Evolutionary conservation across 2,113 vertebrate species (phyloP).

Genomic region (Ophiodon elongatus): DNA sequence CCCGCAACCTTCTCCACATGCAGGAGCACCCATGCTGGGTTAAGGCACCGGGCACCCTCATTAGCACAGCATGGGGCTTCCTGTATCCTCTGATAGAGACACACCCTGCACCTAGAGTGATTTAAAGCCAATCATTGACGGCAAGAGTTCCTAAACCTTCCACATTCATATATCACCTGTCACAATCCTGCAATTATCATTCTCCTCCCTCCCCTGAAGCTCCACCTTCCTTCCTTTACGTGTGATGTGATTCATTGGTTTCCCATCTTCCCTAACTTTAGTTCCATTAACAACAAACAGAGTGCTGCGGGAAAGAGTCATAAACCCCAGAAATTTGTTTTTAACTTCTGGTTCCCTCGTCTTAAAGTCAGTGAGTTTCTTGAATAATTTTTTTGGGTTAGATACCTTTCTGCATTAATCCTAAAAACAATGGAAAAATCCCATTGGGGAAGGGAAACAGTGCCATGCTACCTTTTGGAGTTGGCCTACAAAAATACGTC

Average conservation of each 20-base stretch:
- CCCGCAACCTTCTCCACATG: conserved; percentile 43
- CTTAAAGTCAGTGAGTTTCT: not conserved
- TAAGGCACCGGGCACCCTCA: conserved; percentile 48
- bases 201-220: conserved; percentile 4
- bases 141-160: conserved; percentile 22
- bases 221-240: not conserved
- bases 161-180: conserved; percentile 32
- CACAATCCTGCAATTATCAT: not conserved
- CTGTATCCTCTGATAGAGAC: conserved; percentile 34
- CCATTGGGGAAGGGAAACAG: not conserved
- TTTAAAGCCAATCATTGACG: conserved; percentile 27
- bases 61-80: conserved; percentile 67
- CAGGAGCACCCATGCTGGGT: conserved; percentile 48
- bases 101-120: conserved; percentile 42
- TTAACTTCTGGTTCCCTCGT: not conserved
- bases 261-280: not conserved
- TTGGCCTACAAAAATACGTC: not conserved
- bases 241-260: not conserved
- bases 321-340: not conserved
- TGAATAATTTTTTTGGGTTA: not conserved
- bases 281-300: not conserved
- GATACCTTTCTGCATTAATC: not conserved
- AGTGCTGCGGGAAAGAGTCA: not conserved
- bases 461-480: not conserved
- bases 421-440: not conserved